phyloP scores from a whole-genome alignment of 2,888 invertebrate genomes.

The Scaptomyza caliginosa region DNA sequence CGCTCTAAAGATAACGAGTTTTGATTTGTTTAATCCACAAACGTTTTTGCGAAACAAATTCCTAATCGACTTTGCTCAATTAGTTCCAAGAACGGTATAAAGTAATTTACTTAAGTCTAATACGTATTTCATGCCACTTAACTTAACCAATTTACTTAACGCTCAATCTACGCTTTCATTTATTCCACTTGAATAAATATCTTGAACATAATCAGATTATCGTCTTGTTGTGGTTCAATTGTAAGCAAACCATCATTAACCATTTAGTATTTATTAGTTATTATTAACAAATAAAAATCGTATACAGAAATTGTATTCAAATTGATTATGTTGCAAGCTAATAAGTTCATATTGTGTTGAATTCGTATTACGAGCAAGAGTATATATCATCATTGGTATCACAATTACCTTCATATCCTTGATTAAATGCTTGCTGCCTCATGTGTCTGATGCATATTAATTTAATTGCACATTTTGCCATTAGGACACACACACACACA shows the following conservation, averaged over 20 bases:
- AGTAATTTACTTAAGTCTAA: background rate
- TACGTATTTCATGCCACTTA: background rate
- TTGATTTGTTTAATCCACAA: too few relatives aligned
- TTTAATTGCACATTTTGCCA: slow-evolving; percentile 55
- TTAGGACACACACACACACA: slow-evolving; percentile 35
- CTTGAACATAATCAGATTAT: background rate
- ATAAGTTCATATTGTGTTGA: background rate
- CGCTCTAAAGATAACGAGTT: too few relatives aligned
- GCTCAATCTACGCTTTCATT: background rate
- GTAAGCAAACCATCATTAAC: too few relatives aligned
- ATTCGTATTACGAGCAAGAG: background rate
- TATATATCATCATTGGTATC: background rate
- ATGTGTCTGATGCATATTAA: slow-evolving; percentile 58
- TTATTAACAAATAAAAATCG: background rate
- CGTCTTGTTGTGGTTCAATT: background rate
- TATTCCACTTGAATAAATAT: background rate
- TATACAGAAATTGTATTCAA: background rate
- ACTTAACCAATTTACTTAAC: background rate
- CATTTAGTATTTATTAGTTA: background rate
- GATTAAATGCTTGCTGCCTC: slow-evolving; percentile 35
- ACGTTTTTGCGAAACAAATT: too few relatives aligned
- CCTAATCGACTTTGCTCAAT: background rate
- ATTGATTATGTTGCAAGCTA: too few relatives aligned
- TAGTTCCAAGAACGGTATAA: background rate
- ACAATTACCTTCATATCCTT: slow-evolving; percentile 1